A percentile compares a stretch with the other conserved stretches of the same genome.
These are phyloP conservation scores for Agapornis canus DNA, from an alignment of 2,797 vertebrate genomes.

Conservation along the genomic window DNA sequence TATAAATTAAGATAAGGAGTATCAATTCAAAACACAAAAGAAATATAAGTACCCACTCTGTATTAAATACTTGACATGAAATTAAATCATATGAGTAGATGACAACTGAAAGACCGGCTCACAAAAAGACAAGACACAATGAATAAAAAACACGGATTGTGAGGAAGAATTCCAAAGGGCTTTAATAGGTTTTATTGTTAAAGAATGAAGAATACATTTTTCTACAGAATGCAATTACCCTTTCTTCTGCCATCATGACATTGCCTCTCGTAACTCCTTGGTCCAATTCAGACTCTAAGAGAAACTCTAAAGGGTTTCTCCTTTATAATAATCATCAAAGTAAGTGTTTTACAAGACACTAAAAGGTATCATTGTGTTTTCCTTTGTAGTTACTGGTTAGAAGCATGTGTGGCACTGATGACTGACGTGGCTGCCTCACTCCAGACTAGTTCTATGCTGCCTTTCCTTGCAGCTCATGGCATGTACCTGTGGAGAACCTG, in stretches of 20 bases:
- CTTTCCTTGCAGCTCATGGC: background rate
- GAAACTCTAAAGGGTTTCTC: background rate
- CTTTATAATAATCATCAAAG: background rate
- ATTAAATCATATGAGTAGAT: background rate
- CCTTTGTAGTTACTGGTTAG: background rate
- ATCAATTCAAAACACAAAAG: background rate
- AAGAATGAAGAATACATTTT: background rate
- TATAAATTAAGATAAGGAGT: background rate
- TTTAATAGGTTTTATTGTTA: background rate
- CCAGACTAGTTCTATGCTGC: background rate
- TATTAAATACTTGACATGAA: background rate
- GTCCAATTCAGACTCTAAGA: background rate
- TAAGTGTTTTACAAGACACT: background rate
- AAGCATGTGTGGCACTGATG: rapidly evolving
- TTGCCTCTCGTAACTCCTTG: background rate
- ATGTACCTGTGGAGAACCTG: background rate
- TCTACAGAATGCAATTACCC: background rate
- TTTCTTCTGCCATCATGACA: background rate
- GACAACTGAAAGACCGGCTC: background rate
- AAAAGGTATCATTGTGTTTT: background rate
- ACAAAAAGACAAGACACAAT: background rate
- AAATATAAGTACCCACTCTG: background rate
- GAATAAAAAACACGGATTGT: background rate
- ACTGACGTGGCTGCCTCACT: background rate
- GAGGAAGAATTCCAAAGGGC: background rate